phyloP scores from a whole-genome alignment of 2,113 vertebrate species.

The Pangasianodon hypophthalmus region DNA sequence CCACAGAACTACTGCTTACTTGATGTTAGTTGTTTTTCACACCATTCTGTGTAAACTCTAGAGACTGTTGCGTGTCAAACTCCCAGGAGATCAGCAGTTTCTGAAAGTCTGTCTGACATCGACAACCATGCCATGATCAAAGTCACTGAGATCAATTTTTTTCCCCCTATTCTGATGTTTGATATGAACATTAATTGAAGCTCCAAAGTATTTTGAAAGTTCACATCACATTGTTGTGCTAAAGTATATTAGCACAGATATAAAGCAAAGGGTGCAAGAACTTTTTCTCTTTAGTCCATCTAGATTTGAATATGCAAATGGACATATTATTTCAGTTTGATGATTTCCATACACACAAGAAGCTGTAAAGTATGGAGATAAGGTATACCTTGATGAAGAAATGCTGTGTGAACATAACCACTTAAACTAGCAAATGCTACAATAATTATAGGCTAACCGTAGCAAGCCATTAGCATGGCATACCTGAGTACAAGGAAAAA shows the following conservation, averaged over 20 bases:
- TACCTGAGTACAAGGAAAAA: not conserved
- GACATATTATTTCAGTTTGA: slow-evolving; percentile 22
- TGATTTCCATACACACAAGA: slow-evolving; percentile 15
- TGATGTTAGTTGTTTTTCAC: not conserved
- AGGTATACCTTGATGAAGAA: not conserved
- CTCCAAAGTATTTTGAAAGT: not conserved
- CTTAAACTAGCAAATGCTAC: not conserved
- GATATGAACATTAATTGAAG: no score
- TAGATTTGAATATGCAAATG: slow-evolving; percentile 22
- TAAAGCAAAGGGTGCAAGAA: not conserved
- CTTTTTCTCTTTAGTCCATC: not conserved
- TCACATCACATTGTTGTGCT: not conserved
- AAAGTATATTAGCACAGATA: not conserved
- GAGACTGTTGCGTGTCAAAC: no score
- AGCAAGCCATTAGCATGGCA: not conserved
- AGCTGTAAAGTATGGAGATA: not conserved
- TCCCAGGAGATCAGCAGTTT: no score
- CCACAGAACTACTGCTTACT: not conserved
- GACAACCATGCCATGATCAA: no score
- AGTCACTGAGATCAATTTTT: no score
- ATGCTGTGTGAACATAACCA: not conserved
- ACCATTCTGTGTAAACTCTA: not conserved
- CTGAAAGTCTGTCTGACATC: no score
- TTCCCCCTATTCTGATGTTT: no score
- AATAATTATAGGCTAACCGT: not conserved